Evolutionary conservation across 2,888 invertebrate genomes (phyloP).

Genomic region (Apodemia hepburni): DNA sequence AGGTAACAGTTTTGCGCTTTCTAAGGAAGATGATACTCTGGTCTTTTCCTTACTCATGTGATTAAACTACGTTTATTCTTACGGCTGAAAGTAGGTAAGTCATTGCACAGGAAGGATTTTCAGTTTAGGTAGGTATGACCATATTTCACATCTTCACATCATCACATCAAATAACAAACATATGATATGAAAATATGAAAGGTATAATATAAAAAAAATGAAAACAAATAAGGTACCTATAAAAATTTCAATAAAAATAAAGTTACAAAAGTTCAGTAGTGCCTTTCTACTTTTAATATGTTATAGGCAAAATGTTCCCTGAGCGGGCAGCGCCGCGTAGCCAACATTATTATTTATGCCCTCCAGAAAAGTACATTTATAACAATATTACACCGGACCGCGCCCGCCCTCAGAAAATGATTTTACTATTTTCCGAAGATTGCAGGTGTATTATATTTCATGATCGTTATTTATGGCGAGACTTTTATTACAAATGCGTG

Average conservation of each 20-base stretch:
- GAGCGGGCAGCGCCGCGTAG: constrained; percentile 46
- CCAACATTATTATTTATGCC: constrained; percentile 77
- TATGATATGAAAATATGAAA: too few species aligned
- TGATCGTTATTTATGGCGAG: constrained; percentile 78
- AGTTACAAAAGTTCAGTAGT: constrained; percentile 25
- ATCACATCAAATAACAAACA: too few species aligned
- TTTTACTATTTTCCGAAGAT: constrained; percentile 79
- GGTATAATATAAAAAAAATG: too few species aligned
- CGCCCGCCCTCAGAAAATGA: constrained; percentile 77
- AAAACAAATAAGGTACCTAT: too few species aligned
- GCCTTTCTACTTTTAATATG: constrained; percentile 31
- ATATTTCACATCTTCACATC: too few species aligned
- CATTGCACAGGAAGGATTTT: too few species aligned
- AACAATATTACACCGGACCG: constrained; percentile 78
- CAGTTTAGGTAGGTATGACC: too few species aligned
- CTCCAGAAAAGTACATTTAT: constrained; percentile 75
- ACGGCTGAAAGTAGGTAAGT: too few species aligned
- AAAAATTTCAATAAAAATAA: neutral
- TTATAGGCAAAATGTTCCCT: constrained; percentile 33
- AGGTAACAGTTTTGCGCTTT: too few species aligned
- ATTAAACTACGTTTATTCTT: too few species aligned
- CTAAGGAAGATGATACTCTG: too few species aligned
- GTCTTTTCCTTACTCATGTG: too few species aligned
- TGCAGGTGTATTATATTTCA: constrained; percentile 81
- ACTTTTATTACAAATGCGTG: constrained; percentile 80